Percentiles rank a stretch among this genome's conserved stretches.
These are phyloP conservation scores for Rhea pennata DNA, from an alignment of 2,113 vertebrate species.

Conservation along the genomic window DNA sequence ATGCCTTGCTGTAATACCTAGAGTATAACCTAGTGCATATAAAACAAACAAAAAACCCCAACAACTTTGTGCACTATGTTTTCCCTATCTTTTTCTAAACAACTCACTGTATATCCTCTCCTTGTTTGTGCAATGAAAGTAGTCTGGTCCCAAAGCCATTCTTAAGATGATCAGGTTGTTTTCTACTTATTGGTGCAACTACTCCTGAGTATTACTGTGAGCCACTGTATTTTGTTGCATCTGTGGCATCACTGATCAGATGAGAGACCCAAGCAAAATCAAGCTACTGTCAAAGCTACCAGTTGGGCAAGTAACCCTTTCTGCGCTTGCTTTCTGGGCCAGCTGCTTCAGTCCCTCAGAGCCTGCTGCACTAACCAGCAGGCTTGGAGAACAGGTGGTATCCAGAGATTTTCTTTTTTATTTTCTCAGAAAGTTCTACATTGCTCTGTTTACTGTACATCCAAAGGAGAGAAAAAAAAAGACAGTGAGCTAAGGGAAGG, in stretches of 20 bases:
- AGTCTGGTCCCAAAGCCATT: background rate
- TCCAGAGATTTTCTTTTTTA: background rate
- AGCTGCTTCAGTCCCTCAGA: background rate
- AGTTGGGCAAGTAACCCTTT: background rate
- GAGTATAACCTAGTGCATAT: background rate
- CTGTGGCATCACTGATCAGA: background rate
- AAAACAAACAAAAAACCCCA: too few relatives aligned
- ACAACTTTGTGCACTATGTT: background rate
- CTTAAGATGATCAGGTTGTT: background rate
- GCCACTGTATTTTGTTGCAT: background rate
- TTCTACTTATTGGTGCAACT: background rate
- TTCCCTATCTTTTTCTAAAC: background rate
- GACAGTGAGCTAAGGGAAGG: background rate
- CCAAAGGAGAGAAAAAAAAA: background rate
- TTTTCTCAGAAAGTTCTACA: background rate
- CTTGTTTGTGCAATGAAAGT: background rate
- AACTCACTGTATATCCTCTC: background rate
- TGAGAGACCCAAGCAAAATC: background rate
- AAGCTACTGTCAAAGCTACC: background rate
- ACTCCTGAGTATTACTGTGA: background rate
- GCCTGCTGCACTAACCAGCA: background rate
- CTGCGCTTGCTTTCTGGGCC: background rate
- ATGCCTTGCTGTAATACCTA: background rate
- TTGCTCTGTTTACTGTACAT: background rate
- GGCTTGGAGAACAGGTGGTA: background rate